These are phyloP conservation scores for Morbakka virulenta DNA, from an alignment of 30 jellyfish, hydroid and myxozoan genomes.

Conservation along the genomic window DNA sequence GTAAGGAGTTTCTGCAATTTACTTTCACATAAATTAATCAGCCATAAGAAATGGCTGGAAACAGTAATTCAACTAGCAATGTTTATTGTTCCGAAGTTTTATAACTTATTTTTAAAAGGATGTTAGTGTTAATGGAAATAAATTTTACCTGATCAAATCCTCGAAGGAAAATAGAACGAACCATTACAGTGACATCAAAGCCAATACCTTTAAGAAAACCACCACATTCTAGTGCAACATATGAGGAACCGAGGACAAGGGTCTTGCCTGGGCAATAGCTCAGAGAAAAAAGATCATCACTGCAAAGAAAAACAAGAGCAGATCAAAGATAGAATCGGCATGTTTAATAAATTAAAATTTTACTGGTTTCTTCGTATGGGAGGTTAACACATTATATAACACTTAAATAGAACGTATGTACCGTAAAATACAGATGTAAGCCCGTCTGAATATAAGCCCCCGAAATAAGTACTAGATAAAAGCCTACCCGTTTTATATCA, in stretches of 20 bases:
- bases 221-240: slow-evolving; percentile 93
- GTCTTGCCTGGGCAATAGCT: slow-evolving; percentile 90
- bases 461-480: too few relatives aligned
- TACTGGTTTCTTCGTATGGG: too few relatives aligned
- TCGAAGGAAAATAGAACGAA: slow-evolving; percentile 79
- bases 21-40: too few relatives aligned
- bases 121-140: neutral
- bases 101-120: neutral
- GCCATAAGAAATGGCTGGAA: too few relatives aligned
- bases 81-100: neutral
- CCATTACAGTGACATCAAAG: slow-evolving; percentile 93
- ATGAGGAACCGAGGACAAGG: slow-evolving; percentile 86
- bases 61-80: neutral
- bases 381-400: too few relatives aligned
- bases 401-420: too few relatives aligned
- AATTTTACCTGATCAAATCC: slow-evolving; percentile 86
- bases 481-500: too few relatives aligned
- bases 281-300: slow-evolving; percentile 89
- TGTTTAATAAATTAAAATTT: too few relatives aligned
- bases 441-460: too few relatives aligned
- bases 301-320: neutral
- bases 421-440: too few relatives aligned
- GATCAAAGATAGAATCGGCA: too few relatives aligned
- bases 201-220: slow-evolving; percentile 92
- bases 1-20: too few relatives aligned